Evolutionary conservation across 1,140 invertebrate species (phyloP), one percentile per base, ranked within the genome.

Genomic region (Stegodyphus mimosarum): DNA sequence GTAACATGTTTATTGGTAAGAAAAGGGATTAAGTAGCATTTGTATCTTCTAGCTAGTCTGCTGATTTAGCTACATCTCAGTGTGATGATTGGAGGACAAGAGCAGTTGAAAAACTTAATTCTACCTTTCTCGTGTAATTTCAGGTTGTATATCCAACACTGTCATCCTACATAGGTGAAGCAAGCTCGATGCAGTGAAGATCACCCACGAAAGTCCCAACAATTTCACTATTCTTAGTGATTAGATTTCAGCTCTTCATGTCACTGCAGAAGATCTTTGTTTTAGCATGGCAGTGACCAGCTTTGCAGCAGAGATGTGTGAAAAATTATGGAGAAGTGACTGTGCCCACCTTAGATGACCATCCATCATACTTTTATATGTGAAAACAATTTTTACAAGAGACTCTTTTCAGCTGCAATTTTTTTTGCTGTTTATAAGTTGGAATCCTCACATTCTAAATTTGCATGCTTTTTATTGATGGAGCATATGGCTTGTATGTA

Each of bases 91-190:
- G 72, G 73, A 67, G 66, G 73, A 70, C 81, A 84, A 84, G 81
- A 84, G 64, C 81, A 84, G 50, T 84, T 84, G 81, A 84, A 84
- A 84, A 84, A 84, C 81, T 84, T 84, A 84, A 84, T 84, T 74
- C 81, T 81, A 84, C 72, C 81, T 84, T 84, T 84, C 81, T 84
- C 81, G 33, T 84, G 81, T 84, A 84, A 84, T 84, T 84, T 84
- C 81, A 84, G 81, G 81, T 84, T 84, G 81, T 84, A 84, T 75
- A 74, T 76, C 63, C 81, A 69, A 66, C 73, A 63, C 69, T 63
- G 80, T 74, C 80, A 69, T 75, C 72, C 81, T 17, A 75, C 81
- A 50, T 84, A 84, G 73, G 73, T 84, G 81, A 84, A 75, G 81
- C 63, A 75, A 84, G 81, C 71, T 78, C 60, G 81, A 76, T 6